Conservation (phyloP, 2,797 vertebrate genomes). For the Poecilia picta region DNA sequence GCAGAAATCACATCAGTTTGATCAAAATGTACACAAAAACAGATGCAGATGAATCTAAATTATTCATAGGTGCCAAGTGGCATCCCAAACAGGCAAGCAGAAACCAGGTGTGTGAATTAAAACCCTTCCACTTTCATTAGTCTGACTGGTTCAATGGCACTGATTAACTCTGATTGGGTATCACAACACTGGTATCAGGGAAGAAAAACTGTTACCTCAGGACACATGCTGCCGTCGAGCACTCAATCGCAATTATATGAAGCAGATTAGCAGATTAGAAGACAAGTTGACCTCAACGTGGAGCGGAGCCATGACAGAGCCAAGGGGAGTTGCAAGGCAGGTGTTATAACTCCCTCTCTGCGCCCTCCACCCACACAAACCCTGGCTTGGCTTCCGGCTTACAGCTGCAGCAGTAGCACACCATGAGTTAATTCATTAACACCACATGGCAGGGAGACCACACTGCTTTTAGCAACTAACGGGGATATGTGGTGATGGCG, state of each 20-base stretch:
- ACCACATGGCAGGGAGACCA: conserved; percentile 54
- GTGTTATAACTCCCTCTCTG: conserved; percentile 62
- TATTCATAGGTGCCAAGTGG: conserved; percentile 6
- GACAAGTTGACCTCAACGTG: conserved; percentile 75
- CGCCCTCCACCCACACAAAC: conserved; percentile 36
- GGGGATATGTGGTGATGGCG: conserved; percentile 30
- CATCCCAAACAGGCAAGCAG: background rate
- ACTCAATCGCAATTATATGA: conserved; percentile 81
- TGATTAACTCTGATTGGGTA: conserved; percentile 76
- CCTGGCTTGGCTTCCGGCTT: conserved; percentile 45
- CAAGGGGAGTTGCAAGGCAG: conserved; percentile 69
- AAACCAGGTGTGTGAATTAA: conserved; percentile 72
- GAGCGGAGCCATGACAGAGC: conserved; percentile 67
- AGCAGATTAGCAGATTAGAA: conserved; percentile 82
- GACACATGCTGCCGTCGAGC: conserved; percentile 58
- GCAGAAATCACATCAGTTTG: background rate
- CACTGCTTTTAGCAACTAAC: conserved; percentile 50
- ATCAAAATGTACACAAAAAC: conserved; percentile 18
- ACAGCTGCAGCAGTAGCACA: conserved; percentile 55
- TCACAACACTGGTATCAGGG: conserved; percentile 75
- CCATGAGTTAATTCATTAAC: conserved; percentile 65
- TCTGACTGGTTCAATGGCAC: conserved; percentile 58
- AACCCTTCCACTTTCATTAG: conserved; percentile 73
- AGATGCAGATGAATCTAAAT: conserved; percentile 30
- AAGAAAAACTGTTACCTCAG: conserved; percentile 70